These are phyloP conservation scores for Tribolium castaneum DNA, from an alignment of 1,140 invertebrate species.

Conservation along the genomic window DNA sequence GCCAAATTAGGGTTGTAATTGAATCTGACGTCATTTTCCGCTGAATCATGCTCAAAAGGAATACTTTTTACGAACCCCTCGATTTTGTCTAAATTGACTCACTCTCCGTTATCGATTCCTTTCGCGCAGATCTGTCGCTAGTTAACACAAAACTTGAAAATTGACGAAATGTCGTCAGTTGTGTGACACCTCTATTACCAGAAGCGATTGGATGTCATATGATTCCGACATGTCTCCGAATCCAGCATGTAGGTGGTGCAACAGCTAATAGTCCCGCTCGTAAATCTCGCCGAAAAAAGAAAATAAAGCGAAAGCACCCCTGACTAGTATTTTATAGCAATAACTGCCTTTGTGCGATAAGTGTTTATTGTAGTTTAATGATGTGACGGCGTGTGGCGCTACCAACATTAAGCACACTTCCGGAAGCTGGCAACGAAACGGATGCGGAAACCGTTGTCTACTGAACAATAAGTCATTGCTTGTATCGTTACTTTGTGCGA, in stretches of 20 bases:
- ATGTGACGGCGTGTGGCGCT: conserved; percentile 51
- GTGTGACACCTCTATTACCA: conserved; percentile 38
- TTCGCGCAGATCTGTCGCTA: not conserved
- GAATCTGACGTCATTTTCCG: not conserved
- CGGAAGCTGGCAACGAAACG: conserved; percentile 51
- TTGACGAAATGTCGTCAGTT: conserved; percentile 35
- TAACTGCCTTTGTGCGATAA: conserved; percentile 57
- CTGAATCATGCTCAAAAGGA: not conserved
- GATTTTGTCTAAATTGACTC: conserved; percentile 15
- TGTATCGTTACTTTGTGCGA: not conserved
- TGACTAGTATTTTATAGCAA: conserved; percentile 51
- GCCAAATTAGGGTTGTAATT: not conserved
- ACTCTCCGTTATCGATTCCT: not conserved
- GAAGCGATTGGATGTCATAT: conserved; percentile 34
- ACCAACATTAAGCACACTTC: conserved; percentile 53
- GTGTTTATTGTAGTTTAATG: conserved; percentile 59
- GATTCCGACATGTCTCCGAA: conserved; percentile 37
- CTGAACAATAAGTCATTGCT: conserved; percentile 52
- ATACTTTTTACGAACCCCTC: not conserved
- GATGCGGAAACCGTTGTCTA: conserved; percentile 54
- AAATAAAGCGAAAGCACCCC: conserved; percentile 34
- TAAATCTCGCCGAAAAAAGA: conserved; percentile 14
- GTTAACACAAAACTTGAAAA: conserved; percentile 30
- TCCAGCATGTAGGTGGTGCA: not conserved
- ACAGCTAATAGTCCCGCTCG: conserved; percentile 6